A percentile compares a stretch with the other conserved stretches of the same genome.
Evolutionary conservation across 2,113 vertebrate species (phyloP).

Genomic region (Nothoprocta perdicaria): DNA sequence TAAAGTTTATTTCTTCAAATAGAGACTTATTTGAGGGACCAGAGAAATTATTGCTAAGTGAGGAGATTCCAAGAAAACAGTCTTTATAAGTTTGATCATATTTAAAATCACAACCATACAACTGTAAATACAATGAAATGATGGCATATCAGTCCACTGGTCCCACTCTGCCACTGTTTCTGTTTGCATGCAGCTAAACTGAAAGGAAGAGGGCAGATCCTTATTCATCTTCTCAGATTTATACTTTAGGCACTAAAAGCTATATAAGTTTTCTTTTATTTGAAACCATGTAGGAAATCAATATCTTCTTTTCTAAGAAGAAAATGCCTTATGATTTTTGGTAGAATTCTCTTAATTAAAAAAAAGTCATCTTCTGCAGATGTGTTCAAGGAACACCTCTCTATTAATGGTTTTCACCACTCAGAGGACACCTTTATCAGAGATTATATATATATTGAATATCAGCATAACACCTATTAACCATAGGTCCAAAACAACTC

Average conservation of each 20-base stretch:
- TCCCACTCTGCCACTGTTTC: not conserved
- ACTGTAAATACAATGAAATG: not conserved
- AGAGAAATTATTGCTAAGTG: not conserved
- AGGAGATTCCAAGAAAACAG: not conserved
- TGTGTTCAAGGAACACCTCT: not conserved
- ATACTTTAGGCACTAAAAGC: not conserved
- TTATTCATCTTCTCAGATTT: not conserved
- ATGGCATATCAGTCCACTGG: not conserved
- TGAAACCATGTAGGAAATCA: not conserved
- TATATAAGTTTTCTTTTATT: not conserved
- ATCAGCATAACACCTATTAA: not conserved
- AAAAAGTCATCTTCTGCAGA: not conserved
- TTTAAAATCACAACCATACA: slow-evolving; percentile 10
- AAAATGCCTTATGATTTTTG: not conserved
- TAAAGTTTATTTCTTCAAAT: slow-evolving; percentile 19
- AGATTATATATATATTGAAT: not conserved
- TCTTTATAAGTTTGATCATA: not conserved
- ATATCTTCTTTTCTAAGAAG: not conserved
- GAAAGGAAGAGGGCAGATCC: not conserved
- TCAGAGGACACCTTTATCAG: not conserved
- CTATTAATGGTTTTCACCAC: not conserved
- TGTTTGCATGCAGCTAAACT: not conserved
- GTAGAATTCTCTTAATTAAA: not conserved
- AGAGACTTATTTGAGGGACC: not conserved
- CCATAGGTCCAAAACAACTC: not conserved